Conservation (phyloP, 2,888 invertebrate species). For the Synanthedon andrenaeformis region DNA sequence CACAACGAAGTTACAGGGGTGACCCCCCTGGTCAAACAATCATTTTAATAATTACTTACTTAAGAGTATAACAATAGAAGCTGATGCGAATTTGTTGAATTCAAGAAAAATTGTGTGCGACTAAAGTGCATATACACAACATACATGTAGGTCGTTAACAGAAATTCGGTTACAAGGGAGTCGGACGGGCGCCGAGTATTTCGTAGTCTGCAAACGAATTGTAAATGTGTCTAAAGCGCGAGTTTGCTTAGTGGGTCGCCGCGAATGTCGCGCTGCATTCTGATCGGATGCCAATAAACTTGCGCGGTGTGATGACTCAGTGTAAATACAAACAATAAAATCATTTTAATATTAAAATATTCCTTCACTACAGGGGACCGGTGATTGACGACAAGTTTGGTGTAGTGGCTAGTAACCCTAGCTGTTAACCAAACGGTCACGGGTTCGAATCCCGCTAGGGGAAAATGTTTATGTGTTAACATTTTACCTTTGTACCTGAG, state of each 20-base stretch:
- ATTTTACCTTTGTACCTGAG: no score
- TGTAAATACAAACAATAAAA: constrained; percentile 7
- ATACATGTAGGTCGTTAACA: constrained; percentile 53
- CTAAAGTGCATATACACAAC: constrained; percentile 38
- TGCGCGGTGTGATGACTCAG: constrained; percentile 1
- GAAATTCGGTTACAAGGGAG: constrained; percentile 55
- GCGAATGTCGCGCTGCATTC: constrained; percentile 18
- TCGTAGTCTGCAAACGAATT: constrained; percentile 51
- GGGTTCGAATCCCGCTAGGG: no score
- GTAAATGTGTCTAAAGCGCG: constrained; percentile 41
- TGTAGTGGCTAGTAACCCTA: no score
- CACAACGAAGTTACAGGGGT: no score
- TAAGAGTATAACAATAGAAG: neutral
- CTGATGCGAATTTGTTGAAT: neutral
- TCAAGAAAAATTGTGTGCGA: constrained; percentile 28
- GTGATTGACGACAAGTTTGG: no score
- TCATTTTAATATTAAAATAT: constrained; percentile 2
- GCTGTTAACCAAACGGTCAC: no score
- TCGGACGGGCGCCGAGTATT: constrained; percentile 40
- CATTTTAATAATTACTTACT: no score
- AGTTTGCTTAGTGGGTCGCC: constrained; percentile 42
- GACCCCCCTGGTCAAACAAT: no score
- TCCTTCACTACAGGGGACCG: constrained; percentile 1
- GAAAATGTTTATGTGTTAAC: no score
- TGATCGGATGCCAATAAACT: constrained; percentile 23